Evolutionary conservation across 2,113 vertebrate species (phyloP).

Genomic region (Lycocorax pyrrhopterus): DNA sequence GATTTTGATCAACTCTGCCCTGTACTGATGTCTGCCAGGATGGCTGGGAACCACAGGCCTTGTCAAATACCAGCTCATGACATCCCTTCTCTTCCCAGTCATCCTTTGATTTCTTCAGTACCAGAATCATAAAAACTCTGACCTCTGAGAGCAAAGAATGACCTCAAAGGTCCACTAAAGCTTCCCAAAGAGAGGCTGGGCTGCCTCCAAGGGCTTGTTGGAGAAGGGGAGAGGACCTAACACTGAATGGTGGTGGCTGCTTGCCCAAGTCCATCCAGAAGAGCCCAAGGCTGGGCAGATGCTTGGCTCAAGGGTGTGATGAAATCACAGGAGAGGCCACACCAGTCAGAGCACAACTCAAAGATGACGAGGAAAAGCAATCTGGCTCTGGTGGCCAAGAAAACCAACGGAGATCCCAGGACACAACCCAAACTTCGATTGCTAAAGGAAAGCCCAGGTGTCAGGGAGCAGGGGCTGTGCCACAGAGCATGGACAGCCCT

Average conservation of each 20-base stretch:
- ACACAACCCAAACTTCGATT: background rate
- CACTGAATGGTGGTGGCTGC: background rate
- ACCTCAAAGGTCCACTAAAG: background rate
- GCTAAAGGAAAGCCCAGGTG: background rate
- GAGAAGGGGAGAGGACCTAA: background rate
- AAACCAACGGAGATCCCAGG: background rate
- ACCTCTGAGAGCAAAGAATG: background rate
- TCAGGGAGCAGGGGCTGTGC: background rate
- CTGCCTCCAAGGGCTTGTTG: background rate
- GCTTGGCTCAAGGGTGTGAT: background rate
- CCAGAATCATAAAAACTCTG: background rate
- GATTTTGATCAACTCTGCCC: no score
- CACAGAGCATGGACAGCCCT: background rate
- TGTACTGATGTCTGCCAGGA: background rate
- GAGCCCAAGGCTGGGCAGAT: background rate
- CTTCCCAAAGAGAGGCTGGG: background rate
- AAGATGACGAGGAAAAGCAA: background rate
- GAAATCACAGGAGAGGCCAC: background rate
- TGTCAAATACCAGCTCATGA: background rate
- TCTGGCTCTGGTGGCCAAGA: background rate
- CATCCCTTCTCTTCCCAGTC: background rate
- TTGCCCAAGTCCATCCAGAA: background rate
- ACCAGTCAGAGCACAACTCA: background rate
- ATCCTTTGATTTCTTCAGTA: background rate
- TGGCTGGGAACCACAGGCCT: background rate